Conservation (phyloP, 2,888 invertebrate species). For the Ypsolopha sequella region DNA sequence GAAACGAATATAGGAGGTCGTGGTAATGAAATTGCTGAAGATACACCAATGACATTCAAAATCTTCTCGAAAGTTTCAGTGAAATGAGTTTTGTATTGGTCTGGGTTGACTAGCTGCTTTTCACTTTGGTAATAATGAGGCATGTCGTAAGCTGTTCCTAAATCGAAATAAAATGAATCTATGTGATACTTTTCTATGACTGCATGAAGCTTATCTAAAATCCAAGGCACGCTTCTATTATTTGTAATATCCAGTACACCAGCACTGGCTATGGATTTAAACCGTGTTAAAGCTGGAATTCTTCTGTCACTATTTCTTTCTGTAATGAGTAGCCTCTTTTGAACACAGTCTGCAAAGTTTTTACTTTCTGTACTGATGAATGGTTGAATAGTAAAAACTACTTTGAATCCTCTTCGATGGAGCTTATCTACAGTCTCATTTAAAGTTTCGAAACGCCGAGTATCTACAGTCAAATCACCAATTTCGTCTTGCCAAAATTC, state of each 20-base stretch:
- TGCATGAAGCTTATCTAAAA: slow-evolving; percentile 77
- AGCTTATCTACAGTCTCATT: slow-evolving; percentile 84
- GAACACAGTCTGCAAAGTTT: slow-evolving; percentile 85
- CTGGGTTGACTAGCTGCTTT: slow-evolving; percentile 80
- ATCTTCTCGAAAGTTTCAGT: slow-evolving; percentile 73
- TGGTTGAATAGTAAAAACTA: slow-evolving; percentile 91
- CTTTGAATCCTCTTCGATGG: slow-evolving; percentile 86
- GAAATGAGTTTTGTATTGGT: slow-evolving; percentile 84
- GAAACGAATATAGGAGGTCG: slow-evolving; percentile 89
- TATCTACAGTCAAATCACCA: slow-evolving; percentile 90
- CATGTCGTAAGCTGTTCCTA: slow-evolving; percentile 86
- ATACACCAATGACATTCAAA: slow-evolving; percentile 82
- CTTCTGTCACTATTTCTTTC: slow-evolving; percentile 82
- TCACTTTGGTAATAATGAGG: slow-evolving; percentile 89
- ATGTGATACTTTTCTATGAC: slow-evolving; percentile 82
- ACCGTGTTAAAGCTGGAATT: slow-evolving; percentile 86
- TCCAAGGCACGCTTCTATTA: slow-evolving; percentile 84
- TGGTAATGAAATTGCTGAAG: slow-evolving; percentile 85
- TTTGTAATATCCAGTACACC: slow-evolving; percentile 91
- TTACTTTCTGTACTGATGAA: slow-evolving; percentile 89
- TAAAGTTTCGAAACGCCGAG: slow-evolving; percentile 80
- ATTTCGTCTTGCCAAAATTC: slow-evolving; percentile 88
- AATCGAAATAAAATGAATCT: slow-evolving; percentile 87
- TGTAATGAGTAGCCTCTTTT: slow-evolving; percentile 80
- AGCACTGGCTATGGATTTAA: slow-evolving; percentile 84